phyloP scores from a whole-genome alignment of 2,888 invertebrate species.

The Ctenicera cuprea region DNA sequence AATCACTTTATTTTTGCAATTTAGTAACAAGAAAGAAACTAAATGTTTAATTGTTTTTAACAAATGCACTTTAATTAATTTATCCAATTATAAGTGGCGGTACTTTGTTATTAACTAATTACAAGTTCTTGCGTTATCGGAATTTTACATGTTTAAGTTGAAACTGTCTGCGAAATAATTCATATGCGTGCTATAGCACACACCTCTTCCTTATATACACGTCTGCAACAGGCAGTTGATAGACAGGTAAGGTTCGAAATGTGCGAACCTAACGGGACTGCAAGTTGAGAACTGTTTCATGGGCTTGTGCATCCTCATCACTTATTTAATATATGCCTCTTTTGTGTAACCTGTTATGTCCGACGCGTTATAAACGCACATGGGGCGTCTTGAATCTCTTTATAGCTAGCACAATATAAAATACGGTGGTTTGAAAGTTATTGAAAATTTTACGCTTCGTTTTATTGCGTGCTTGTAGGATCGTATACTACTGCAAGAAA shows the following conservation, averaged over 20 bases:
- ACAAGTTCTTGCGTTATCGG: neutral
- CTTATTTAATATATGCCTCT: conserved; percentile 31
- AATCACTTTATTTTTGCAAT: too few relatives aligned
- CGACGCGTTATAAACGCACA: conserved; percentile 12
- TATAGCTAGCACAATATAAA: neutral
- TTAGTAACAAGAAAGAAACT: too few relatives aligned
- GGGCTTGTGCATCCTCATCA: conserved; percentile 25
- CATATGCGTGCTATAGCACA: neutral
- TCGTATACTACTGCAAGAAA: conserved; percentile 1
- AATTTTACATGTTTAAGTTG: neutral
- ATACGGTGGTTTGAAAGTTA: conserved; percentile 4
- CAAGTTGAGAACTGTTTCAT: conserved; percentile 13
- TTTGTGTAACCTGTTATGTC: conserved; percentile 15
- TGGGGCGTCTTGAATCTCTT: conserved; percentile 5
- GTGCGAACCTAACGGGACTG: conserved; percentile 16
- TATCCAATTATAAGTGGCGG: neutral
- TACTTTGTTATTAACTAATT: neutral
- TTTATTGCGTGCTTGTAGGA: neutral
- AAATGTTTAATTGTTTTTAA: too few relatives aligned
- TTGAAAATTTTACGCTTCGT: conserved; percentile 7
- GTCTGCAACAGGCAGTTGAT: neutral
- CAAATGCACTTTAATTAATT: too few relatives aligned
- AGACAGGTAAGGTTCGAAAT: conserved; percentile 25
- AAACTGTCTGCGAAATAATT: neutral
- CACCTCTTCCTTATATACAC: conserved; percentile 11